A percentile compares a stretch with the other conserved stretches of the same genome.
phyloP scores from a whole-genome alignment of 2,113 vertebrate genomes.

The Vidua macroura region DNA sequence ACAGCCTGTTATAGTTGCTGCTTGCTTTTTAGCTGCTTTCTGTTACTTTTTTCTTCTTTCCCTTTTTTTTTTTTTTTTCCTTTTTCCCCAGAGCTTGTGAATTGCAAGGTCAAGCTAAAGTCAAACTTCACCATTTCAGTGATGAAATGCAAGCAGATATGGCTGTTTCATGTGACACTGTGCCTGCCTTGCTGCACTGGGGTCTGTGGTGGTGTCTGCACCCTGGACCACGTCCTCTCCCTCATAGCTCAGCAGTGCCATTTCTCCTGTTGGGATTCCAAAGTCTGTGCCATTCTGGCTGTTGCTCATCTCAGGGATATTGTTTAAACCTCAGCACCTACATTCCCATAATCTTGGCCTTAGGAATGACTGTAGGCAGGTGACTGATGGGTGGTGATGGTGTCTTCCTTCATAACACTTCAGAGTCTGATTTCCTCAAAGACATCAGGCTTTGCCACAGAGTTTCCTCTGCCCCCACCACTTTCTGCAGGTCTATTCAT shows the following conservation, averaged over 20 bases:
- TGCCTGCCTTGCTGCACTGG: neutral
- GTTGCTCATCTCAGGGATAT: neutral
- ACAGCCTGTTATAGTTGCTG: slow-evolving; percentile 67
- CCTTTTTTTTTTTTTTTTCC: too few species aligned
- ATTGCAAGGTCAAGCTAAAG: slow-evolving; percentile 77
- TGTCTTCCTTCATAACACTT: neutral
- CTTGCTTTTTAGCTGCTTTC: slow-evolving; percentile 69
- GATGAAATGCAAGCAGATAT: slow-evolving; percentile 79
- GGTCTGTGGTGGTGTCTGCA: slow-evolving; percentile 35
- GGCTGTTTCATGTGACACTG: slow-evolving; percentile 49
- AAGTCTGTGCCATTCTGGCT: neutral
- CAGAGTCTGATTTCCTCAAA: neutral
- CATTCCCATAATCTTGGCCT: neutral
- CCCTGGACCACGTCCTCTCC: neutral
- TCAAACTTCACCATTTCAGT: slow-evolving; percentile 67
- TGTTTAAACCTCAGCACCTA: neutral
- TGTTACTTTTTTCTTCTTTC: neutral
- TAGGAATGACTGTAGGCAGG: neutral
- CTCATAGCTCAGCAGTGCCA: neutral
- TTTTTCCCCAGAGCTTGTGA: slow-evolving; percentile 47
- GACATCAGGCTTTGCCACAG: neutral
- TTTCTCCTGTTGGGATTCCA: slow-evolving; percentile 1
- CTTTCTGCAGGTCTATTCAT: neutral
- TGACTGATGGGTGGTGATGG: neutral
- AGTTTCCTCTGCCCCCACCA: neutral